phyloP scores from a whole-genome alignment of 2,888 invertebrate species.

The Parnassius orleans region DNA sequence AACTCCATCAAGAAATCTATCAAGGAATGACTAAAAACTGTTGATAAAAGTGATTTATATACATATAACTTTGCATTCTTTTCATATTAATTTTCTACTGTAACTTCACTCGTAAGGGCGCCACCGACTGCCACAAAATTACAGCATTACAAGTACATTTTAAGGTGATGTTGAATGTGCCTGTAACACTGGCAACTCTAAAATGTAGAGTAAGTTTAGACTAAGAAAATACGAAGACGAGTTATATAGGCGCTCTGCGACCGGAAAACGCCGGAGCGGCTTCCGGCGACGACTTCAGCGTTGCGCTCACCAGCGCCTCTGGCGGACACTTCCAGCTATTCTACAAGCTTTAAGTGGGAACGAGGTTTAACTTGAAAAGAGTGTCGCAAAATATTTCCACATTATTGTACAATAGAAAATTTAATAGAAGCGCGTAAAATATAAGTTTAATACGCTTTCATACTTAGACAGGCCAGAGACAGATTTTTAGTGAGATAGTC shows the following conservation, averaged over 20 bases:
- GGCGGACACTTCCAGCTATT: slow-evolving; percentile 61
- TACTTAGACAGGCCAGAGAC: no score
- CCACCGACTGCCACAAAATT: no score
- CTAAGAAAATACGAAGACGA: slow-evolving; percentile 26
- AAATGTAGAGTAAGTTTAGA: slow-evolving; percentile 8
- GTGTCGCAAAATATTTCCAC: slow-evolving; percentile 5
- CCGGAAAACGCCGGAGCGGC: slow-evolving; percentile 73
- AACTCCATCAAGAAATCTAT: no score
- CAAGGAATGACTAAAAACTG: no score
- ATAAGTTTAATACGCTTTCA: neutral
- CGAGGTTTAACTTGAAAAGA: slow-evolving; percentile 17
- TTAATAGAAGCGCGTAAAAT: neutral
- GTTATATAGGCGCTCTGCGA: slow-evolving; percentile 60
- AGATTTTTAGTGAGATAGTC: no score
- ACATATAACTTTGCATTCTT: no score
- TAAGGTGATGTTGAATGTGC: neutral
- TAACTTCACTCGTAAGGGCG: no score
- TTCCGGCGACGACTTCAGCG: slow-evolving; percentile 69
- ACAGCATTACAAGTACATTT: no score
- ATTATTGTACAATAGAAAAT: slow-evolving; percentile 2
- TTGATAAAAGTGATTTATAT: no score
- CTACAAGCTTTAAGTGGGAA: slow-evolving; percentile 31
- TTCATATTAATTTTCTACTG: no score
- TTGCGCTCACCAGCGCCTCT: slow-evolving; percentile 75
- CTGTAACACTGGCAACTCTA: slow-evolving; percentile 1